These are phyloP conservation scores for Standfussiana lucernea DNA, from an alignment of 2,888 invertebrate genomes.

Conservation along the genomic window DNA sequence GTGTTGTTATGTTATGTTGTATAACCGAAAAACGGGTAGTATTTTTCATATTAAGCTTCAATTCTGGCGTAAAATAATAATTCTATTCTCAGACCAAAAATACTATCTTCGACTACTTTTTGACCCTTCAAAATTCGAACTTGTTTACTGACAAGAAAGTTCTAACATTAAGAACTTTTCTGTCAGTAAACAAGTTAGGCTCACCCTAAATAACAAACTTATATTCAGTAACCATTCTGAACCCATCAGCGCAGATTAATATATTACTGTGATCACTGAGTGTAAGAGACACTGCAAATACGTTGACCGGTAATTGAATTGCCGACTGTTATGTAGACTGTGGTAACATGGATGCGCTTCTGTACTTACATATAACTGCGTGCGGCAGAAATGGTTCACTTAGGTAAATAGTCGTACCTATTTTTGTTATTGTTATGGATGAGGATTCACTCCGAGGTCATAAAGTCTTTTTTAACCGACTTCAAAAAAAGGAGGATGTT, in stretches of 20 bases:
- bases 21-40: too few relatives aligned
- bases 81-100: neutral
- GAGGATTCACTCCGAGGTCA: too few relatives aligned
- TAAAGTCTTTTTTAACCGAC: too few relatives aligned
- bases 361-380: neutral
- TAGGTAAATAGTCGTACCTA: neutral
- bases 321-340: conserved; percentile 9
- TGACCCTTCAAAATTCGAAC: neutral
- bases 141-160: neutral
- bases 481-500: too few relatives aligned
- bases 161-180: neutral
- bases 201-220: neutral
- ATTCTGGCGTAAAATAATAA: neutral
- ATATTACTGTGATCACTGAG: neutral
- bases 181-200: neutral
- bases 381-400: neutral
- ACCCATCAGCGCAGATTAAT: neutral
- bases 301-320: conserved; percentile 41
- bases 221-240: neutral
- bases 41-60: neutral
- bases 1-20: too few relatives aligned
- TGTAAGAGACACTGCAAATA: conserved; percentile 32
- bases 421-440: too few relatives aligned
- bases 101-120: neutral
- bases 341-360: neutral